Conservation (phyloP, 2,797 vertebrate genomes). For the Fratercula arctica region DNA sequence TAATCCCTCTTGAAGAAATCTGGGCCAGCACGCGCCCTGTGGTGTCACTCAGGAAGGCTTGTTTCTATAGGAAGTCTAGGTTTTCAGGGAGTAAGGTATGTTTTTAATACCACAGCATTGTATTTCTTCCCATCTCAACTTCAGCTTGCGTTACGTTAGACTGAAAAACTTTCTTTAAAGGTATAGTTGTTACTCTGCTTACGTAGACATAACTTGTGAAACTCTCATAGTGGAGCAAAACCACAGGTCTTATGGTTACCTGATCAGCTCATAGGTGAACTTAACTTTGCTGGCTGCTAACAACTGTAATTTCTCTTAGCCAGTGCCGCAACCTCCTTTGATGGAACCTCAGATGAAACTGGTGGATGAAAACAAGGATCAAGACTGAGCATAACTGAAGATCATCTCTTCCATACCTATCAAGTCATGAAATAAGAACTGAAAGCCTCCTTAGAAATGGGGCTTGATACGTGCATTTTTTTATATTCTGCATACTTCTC, state of each 20-base stretch:
- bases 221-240: background rate
- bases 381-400: background rate
- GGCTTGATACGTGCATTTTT: background rate
- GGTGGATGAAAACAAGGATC: background rate
- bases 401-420: background rate
- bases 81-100: background rate
- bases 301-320: background rate
- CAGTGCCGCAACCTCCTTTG: background rate
- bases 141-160: background rate
- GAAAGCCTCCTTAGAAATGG: background rate
- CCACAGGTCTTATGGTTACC: rapidly evolving
- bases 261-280: background rate
- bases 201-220: background rate
- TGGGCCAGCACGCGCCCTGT: background rate
- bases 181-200: background rate
- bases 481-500: background rate
- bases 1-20: background rate
- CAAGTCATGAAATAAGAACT: background rate
- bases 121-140: background rate
- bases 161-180: background rate
- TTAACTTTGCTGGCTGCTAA: background rate
- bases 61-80: background rate
- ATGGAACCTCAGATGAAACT: background rate
- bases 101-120: background rate
- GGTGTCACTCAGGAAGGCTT: background rate